Base-by-base conservation (phyloP, 2,888 invertebrate species). In the Siphonodentalium dalli region DNA sequence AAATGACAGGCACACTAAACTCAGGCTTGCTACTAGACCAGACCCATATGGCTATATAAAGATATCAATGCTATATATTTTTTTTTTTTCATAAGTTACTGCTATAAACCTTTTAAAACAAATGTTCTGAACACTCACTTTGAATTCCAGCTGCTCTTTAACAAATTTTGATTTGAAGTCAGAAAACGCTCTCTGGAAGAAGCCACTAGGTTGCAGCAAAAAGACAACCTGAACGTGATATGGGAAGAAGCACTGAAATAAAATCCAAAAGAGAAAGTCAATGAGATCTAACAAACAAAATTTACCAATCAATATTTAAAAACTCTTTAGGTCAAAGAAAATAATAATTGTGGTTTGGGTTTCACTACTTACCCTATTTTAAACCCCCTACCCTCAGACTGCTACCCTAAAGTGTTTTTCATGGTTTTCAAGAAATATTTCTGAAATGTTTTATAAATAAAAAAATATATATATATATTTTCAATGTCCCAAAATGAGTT, bases 141-240 rank as follows among this genome's bases (percentile, higher is more conserved):
- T 88, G 83, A 94, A 94, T 79, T 92, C 89, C 80, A 93, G 92
- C 81, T 93, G 93, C 73, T 95, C 94, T 78, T 92, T 91, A 78
- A 92, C 92, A 65, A 84, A 80, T 67, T 83, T 84, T 62, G 84
- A 84, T 84, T 95, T 93, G 66, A 94, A 92, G 87, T 97, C 97
- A 2, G 93, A 93, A 67, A 97, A 88, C 28, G 96, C 95, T 83
- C 96, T 92, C 83, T 97, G 97, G 69, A 98, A 87, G 81, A 97
- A 94, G 68, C 96, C 93, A 50, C 90, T 89, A 21, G 97, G 97
- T 63, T 95, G 88, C 52, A 96, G 85, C 23, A 96, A 92, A 83
- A 93, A 94, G n/a, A 93, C 94, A 21, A 92, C 89, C 80, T 94
- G 92, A 71, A 96, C 91, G 66, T 93, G 87, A 51, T 92, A 93